These are phyloP conservation scores for Netelia virgata DNA, from an alignment of 2,888 invertebrate genomes.

Conservation along the genomic window DNA sequence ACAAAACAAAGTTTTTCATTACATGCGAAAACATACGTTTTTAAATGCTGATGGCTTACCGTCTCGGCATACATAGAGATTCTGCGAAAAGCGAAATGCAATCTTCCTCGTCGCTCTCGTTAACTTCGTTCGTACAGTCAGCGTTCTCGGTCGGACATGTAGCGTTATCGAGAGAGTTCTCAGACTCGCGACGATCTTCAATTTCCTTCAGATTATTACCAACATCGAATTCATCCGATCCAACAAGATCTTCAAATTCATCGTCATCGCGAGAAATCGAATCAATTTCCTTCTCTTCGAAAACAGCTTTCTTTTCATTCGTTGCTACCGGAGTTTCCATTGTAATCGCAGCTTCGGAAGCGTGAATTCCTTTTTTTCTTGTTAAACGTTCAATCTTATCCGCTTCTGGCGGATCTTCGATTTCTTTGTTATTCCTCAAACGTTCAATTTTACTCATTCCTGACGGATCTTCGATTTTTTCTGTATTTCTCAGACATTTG, in stretches of 20 bases:
- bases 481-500: not conserved
- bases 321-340: not conserved
- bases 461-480: not conserved
- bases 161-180: not conserved
- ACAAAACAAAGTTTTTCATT: too few relatives aligned
- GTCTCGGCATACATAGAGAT: slow-evolving; percentile 52
- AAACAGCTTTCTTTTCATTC: not conserved
- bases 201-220: slow-evolving; percentile 4
- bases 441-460: not conserved
- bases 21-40: not conserved
- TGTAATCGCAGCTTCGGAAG: not conserved
- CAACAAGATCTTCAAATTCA: not conserved
- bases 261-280: not conserved
- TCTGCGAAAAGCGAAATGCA: slow-evolving; percentile 73
- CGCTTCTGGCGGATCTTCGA: not conserved
- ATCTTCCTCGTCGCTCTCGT: slow-evolving; percentile 63
- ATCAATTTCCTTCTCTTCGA: not conserved
- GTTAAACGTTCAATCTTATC: not conserved
- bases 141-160: slow-evolving; percentile 11
- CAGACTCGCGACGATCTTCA: not conserved
- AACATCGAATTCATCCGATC: slow-evolving; percentile 3
- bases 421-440: not conserved
- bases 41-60: slow-evolving; percentile 49
- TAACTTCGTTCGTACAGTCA: slow-evolving; percentile 7
- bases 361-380: not conserved